A percentile compares a stretch with the other conserved stretches of the same genome.
Evolutionary conservation across 2,888 invertebrate species (phyloP).

Genomic region (Synergus itoensis): DNA sequence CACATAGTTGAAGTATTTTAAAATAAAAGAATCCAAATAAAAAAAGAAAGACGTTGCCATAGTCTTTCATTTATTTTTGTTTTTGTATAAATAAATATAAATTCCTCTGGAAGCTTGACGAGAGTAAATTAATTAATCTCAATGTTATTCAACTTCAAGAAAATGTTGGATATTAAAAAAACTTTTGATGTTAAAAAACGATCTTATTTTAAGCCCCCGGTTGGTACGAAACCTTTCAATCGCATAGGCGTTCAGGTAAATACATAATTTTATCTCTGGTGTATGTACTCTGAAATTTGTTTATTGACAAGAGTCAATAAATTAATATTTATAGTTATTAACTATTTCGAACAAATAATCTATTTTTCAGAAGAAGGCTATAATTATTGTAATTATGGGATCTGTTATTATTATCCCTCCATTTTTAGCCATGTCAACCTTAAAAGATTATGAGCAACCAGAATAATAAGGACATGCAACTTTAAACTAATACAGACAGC

Average conservation of each 20-base stretch:
- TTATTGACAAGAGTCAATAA: not conserved
- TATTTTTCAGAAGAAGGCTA: constrained; percentile 2
- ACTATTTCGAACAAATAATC: not conserved
- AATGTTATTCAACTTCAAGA: not conserved
- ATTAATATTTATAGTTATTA: not conserved
- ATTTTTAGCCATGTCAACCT: not conserved
- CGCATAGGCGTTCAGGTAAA: not conserved
- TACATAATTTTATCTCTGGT: not conserved
- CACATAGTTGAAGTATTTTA: not conserved
- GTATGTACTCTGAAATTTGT: not conserved
- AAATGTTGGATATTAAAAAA: not conserved
- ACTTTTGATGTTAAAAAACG: not conserved
- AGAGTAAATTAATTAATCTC: no score
- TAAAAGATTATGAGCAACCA: not conserved
- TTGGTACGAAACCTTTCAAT: not conserved
- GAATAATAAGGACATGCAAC: not conserved
- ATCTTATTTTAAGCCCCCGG: not conserved
- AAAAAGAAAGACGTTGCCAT: not conserved
- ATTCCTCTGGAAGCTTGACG: not conserved
- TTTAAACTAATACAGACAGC: not conserved
- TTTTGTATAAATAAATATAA: not conserved
- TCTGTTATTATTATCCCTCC: not conserved
- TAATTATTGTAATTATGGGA: not conserved
- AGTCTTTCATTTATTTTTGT: not conserved
- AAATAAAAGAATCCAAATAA: not conserved